Base-by-base conservation (phyloP, 2,113 vertebrate genomes). In the Brachyhypopomus gauderio region DNA sequence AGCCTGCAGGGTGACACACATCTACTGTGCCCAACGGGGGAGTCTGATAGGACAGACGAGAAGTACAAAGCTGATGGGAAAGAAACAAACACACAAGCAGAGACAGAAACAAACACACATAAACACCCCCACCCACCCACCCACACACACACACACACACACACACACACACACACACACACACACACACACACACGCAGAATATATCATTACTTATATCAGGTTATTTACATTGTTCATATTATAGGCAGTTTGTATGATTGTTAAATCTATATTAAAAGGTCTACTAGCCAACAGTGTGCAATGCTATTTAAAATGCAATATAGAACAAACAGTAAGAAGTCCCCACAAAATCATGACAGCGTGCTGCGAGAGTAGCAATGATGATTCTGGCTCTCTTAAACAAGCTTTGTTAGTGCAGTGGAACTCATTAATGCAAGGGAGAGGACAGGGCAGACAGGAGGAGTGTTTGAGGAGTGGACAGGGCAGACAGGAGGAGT, bases 31-130 rank as follows among this genome's bases (percentile, higher is more conserved):
- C 96, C 75, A 95, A 86, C 82, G 90, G 89, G 67, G 95, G 88
- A 88, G 96, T 92, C 92, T 97, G 97, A 94, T 95, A 98, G 83
- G 94, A 96, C 89, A 98, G 90, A 88, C 96, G 96, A 91, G 97
- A 98, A 83, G 95, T 92, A 84, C 94, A 97, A 85, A 98, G 95
- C 97, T 98, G 83, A 30, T 30, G 30, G 30, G 30, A 30, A 30
- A 91, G 91, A 91, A 87, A 93, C 88, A 91, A 88, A 90, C 17
- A 87, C 80, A 89, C 82, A 87, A 85, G 86, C 88, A 75, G 45
- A 69, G 41, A 58, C 64, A 2, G n/a, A n/a, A n/a, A n/a, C n/a
- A n/a, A n/a, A n/a, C n/a, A n/a, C n/a, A n/a, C n/a, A n/a, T n/a
- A n/a, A n/a, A n/a, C n/a, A n/a, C n/a, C n/a, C n/a, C n/a, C n/a